Evolutionary conservation across 2,113 vertebrate species (phyloP), one percentile per base, ranked within the genome.

Genomic region (Melanerpes formicivorus): DNA sequence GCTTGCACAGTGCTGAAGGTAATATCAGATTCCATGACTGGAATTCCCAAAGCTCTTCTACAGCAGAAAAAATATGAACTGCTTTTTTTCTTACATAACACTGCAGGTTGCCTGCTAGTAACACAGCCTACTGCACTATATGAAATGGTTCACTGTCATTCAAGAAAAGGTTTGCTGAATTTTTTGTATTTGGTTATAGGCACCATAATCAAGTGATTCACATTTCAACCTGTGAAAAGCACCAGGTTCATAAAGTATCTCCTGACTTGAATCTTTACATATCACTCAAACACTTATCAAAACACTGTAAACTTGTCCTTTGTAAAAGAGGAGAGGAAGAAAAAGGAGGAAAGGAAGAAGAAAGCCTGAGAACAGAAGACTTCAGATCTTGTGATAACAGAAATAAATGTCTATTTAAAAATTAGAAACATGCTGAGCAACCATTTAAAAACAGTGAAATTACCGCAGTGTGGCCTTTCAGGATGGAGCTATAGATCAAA

Each of bases 391-490:
- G 40, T 6, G 7, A 30, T 13, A 90, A 67, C 27, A 72, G n/a
- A 88, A 90, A 84, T 56, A 79, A 70, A 83, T 9, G 1, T 34
- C 30, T 62, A 22, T 40, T 88, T 86, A 30, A 75, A 91, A 76
- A 63, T 18, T 76, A 58, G 60, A 85, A 70, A 48, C 5, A 3
- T 8, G 5, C 22, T 29, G 37, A 79, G 34, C 16, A 70, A 29
- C 21, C 23, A 18, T 87, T 84, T 73, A 70, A 52, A 84, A 95
- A 54, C 17, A 64, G 60, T 52, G 56, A 40, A 56, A 89, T 98
- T 97, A 99, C 99, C 97, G 21, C 74, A 21, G 98, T 98, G 87
- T 99, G 99, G 67, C 99, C 99, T 93, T 97, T 98, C 84, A 99
- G 95, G 93, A 99, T 99, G 80, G 99, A 99, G 77, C 93, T 93